phyloP scores from a whole-genome alignment of 2,113 vertebrate genomes.

The Trachemys scripta region DNA sequence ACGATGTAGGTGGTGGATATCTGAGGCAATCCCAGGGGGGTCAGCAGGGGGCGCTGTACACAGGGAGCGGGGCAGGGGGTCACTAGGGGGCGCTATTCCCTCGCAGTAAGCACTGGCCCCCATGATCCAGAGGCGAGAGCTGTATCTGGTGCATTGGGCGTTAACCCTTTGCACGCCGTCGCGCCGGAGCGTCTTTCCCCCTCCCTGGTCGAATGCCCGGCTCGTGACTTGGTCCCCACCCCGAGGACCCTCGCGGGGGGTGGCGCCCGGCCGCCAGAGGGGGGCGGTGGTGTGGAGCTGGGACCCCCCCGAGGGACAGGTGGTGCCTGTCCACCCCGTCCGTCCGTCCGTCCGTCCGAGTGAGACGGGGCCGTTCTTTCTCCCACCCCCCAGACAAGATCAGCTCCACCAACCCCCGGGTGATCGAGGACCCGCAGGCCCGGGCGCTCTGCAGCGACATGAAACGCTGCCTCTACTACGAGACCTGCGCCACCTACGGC shows the following conservation, averaged over 20 bases:
- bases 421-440: constrained; percentile 90
- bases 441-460: constrained; percentile 89
- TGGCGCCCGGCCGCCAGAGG: neutral
- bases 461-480: constrained; percentile 91
- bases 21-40: neutral
- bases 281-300: neutral
- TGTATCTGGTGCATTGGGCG: neutral
- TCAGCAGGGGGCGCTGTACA: neutral
- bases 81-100: neutral
- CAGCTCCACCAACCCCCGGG: constrained; percentile 89
- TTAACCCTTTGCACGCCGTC: neutral
- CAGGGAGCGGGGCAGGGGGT: neutral
- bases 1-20: neutral
- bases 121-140: neutral
- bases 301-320: too few species aligned
- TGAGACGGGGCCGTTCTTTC: neutral
- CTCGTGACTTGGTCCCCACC: neutral
- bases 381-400: constrained; percentile 87
- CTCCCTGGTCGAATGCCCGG: neutral
- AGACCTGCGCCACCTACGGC: constrained; percentile 97
- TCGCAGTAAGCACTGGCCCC: constrained; percentile 2
- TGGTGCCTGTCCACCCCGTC: neutral
- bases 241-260: neutral
- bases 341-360: neutral
- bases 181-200: neutral